Evolutionary conservation across 2,888 invertebrate genomes (phyloP).

Genomic region (Troides oblongomaculatus): DNA sequence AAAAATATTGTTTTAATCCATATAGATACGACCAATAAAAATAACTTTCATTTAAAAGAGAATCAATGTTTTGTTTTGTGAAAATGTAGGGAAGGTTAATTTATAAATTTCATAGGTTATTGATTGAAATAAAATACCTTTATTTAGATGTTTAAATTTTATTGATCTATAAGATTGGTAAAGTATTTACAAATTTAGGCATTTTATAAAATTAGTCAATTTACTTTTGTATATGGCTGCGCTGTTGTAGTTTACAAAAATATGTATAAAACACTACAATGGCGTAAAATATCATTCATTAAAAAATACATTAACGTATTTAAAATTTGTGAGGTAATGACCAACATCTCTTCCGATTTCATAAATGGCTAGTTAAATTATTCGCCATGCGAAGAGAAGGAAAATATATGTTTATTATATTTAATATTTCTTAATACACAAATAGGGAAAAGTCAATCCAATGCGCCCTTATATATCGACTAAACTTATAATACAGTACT

Average conservation of each 20-base stretch:
- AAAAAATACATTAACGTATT: not conserved
- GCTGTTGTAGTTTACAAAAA: no score
- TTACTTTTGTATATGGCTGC: not conserved
- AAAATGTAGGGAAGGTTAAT: no score
- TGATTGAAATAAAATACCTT: not conserved
- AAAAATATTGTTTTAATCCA: no score
- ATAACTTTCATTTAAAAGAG: no score
- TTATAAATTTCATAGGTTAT: no score
- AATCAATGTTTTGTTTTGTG: no score
- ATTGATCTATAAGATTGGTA: conserved; percentile 19
- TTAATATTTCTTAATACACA: not conserved
- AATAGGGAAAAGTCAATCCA: not conserved
- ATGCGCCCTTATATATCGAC: conserved; percentile 1
- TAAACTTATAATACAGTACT: conserved; percentile 28
- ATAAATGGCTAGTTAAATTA: not conserved
- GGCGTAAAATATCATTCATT: no score
- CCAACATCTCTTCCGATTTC: not conserved
- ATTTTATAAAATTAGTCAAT: conserved; percentile 9
- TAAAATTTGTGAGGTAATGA: conserved; percentile 12
- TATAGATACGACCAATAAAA: no score
- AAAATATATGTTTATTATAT: no score
- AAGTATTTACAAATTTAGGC: conserved; percentile 28
- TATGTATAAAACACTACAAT: no score
- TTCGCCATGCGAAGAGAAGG: not conserved
- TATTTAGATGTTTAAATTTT: conserved; percentile 16